phyloP scores from a whole-genome alignment of 1,140 invertebrate genomes.

The Ruditapes philippinarum region DNA sequence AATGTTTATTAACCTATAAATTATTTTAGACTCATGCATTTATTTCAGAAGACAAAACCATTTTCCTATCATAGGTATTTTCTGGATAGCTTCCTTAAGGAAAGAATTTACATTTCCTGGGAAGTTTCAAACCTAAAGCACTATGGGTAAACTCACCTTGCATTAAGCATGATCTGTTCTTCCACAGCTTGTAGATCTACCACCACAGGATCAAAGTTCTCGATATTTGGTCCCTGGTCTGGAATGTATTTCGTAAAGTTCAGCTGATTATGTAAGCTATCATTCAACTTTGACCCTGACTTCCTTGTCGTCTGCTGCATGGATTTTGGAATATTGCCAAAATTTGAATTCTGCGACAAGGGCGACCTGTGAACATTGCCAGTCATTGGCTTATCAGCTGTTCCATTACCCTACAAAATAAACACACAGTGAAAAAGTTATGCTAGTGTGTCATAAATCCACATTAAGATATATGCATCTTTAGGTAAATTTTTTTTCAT shows the following conservation, averaged over 20 bases:
- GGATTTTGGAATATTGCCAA: slow-evolving; percentile 5
- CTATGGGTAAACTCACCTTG: slow-evolving; percentile 58
- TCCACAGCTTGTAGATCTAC: slow-evolving; percentile 40
- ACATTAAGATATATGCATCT: too few species aligned
- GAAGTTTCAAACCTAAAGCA: too few species aligned
- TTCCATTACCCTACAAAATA: not conserved
- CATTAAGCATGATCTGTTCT: slow-evolving; percentile 45
- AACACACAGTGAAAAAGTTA: not conserved
- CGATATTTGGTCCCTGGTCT: not conserved
- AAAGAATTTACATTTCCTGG: too few species aligned
- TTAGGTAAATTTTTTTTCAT: too few species aligned
- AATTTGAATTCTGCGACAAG: not conserved
- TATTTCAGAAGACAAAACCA: too few species aligned
- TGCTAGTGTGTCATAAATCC: not conserved
- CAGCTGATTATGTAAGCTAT: not conserved
- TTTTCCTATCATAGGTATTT: too few species aligned
- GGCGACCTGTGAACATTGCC: not conserved
- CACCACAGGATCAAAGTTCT: slow-evolving; percentile 53
- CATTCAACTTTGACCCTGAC: not conserved
- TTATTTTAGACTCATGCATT: too few species aligned
- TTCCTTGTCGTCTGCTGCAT: not conserved
- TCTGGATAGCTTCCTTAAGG: too few species aligned
- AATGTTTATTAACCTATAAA: too few species aligned
- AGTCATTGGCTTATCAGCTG: not conserved
- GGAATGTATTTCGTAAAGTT: not conserved